A percentile compares a stretch with the other conserved stretches of the same genome.
phyloP scores from a whole-genome alignment of 2,888 invertebrate genomes.

The Polyploca ridens region DNA sequence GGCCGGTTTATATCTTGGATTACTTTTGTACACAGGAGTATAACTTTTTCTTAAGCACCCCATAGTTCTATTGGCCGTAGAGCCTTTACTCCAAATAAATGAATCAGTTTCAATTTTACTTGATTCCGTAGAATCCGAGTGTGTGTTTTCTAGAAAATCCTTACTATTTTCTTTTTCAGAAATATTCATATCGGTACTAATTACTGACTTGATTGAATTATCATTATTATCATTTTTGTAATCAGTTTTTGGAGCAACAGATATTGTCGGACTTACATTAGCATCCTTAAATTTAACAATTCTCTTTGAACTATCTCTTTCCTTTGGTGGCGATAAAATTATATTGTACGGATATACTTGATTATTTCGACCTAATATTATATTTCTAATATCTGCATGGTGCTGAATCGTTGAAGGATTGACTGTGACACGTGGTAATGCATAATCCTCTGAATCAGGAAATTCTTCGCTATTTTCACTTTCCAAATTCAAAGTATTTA shows the following conservation, averaged over 20 bases:
- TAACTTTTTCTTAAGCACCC: constrained; percentile 40
- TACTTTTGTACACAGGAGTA: constrained; percentile 53
- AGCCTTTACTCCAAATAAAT: constrained; percentile 58
- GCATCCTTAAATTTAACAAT: constrained; percentile 65
- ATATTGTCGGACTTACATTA: constrained; percentile 27
- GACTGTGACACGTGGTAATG: constrained; percentile 61
- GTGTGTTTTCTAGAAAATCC: constrained; percentile 26
- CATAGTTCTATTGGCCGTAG: constrained; percentile 29
- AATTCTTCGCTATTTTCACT: constrained; percentile 53
- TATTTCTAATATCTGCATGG: constrained; percentile 61
- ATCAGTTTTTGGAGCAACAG: constrained; percentile 32
- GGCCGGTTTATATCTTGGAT: constrained; percentile 46
- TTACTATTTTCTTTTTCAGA: constrained; percentile 20
- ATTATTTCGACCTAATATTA: constrained; percentile 71
- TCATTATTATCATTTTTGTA: constrained; percentile 30
- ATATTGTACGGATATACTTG: constrained; percentile 76
- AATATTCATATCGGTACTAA: constrained; percentile 29
- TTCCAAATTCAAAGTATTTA: constrained; percentile 32
- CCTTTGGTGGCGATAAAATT: constrained; percentile 66
- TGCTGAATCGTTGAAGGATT: constrained; percentile 39
- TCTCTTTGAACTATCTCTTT: constrained; percentile 57
- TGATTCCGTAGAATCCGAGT: constrained; percentile 58
- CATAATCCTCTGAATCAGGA: constrained; percentile 60
- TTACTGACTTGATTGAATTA: constrained; percentile 21
- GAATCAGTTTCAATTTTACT: constrained; percentile 60